Percentiles rank a stretch among this genome's conserved stretches.
phyloP scores from a whole-genome alignment of 2,888 invertebrate species.

The Drosophila suboccidentalis region DNA sequence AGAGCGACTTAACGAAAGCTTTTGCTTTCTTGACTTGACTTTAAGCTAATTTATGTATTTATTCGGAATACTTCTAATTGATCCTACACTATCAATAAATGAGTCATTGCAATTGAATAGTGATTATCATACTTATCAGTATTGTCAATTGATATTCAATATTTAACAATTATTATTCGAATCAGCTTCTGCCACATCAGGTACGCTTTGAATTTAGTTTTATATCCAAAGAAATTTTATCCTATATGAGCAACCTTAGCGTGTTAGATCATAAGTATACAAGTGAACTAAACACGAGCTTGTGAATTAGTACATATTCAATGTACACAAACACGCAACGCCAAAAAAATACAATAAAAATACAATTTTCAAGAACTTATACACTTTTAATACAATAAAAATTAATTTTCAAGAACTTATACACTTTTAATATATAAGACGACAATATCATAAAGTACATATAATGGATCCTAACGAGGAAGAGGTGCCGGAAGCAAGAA shows the following conservation, averaged over 20 bases:
- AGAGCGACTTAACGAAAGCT: slow-evolving; percentile 1
- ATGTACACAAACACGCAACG: neutral
- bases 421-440: neutral
- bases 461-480: neutral
- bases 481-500: neutral
- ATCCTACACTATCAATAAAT: neutral
- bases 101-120: neutral
- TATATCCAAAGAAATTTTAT: neutral
- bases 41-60: neutral
- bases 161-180: too few species aligned
- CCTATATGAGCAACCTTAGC: neutral
- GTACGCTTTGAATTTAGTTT: neutral
- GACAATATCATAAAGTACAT: neutral
- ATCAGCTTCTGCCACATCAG: too few species aligned
- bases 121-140: neutral
- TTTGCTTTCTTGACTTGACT: neutral
- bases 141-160: too few species aligned
- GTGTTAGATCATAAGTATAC: neutral
- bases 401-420: too few species aligned
- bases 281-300: neutral
- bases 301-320: neutral
- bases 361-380: neutral
- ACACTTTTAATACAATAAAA: neutral
- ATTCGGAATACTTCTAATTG: neutral
- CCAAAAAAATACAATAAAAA: neutral